phyloP scores from a whole-genome alignment of 2,113 vertebrate genomes.

The Alligator mississippiensis region DNA sequence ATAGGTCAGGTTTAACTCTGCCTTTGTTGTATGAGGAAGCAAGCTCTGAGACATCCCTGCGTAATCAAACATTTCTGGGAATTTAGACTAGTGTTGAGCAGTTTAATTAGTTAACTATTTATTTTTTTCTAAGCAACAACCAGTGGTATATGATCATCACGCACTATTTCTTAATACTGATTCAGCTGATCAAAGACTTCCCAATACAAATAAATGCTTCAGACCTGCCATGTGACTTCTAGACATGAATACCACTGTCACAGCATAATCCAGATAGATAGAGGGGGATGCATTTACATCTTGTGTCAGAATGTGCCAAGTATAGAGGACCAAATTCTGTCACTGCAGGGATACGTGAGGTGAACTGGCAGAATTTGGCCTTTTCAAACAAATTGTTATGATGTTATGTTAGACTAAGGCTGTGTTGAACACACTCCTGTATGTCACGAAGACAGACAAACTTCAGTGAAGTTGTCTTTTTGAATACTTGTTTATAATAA shows the following conservation, averaged over 20 bases:
- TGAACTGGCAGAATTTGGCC: neutral
- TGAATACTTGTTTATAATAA: slow-evolving; percentile 78
- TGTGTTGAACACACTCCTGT: slow-evolving; percentile 61
- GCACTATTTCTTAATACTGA: neutral
- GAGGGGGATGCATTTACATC: neutral
- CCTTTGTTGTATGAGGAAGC: neutral
- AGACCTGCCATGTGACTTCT: slow-evolving; percentile 1
- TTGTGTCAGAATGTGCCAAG: slow-evolving; percentile 31
- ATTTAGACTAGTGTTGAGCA: slow-evolving; percentile 32
- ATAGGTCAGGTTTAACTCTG: neutral
- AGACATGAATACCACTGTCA: neutral
- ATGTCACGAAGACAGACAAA: slow-evolving; percentile 71
- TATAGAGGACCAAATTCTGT: neutral
- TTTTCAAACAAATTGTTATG: slow-evolving; percentile 1
- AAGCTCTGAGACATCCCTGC: neutral
- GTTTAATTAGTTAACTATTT: slow-evolving; percentile 23
- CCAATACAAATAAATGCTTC: neutral
- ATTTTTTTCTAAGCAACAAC: slow-evolving; percentile 50
- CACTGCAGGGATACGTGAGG: neutral
- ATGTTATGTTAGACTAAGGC: slow-evolving; percentile 39
- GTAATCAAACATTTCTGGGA: slow-evolving; percentile 21
- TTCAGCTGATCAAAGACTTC: neutral
- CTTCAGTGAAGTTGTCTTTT: slow-evolving; percentile 73
- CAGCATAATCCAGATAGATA: neutral
- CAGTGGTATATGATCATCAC: neutral